Conservation (phyloP, 2,113 vertebrate genomes). For the Heptranchias perlo region DNA sequence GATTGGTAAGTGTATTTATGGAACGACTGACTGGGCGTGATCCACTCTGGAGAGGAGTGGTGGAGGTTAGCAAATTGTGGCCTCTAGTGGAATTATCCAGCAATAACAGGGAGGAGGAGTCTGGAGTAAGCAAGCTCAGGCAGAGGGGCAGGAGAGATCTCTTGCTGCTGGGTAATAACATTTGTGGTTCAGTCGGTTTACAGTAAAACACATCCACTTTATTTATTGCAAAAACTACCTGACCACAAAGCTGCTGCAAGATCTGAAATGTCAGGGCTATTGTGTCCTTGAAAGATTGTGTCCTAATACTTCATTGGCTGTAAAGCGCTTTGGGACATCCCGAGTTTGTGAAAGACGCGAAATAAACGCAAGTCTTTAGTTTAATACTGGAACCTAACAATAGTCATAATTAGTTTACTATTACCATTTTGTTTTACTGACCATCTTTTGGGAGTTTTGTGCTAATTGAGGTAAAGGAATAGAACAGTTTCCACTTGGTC, state of each 20-base stretch:
- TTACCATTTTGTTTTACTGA: neutral
- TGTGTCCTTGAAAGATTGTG: neutral
- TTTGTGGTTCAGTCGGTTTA: neutral
- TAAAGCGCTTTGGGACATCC: neutral
- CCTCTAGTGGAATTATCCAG: conserved; percentile 7
- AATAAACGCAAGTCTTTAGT: neutral
- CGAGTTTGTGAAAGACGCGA: neutral
- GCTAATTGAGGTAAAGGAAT: too few species aligned
- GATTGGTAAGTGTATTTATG: neutral
- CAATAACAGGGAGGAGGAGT: neutral
- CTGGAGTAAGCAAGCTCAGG: neutral
- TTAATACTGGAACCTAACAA: neutral
- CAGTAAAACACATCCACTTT: neutral
- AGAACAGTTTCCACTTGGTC: neutral
- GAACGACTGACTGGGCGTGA: neutral
- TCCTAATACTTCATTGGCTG: neutral
- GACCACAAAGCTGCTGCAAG: neutral
- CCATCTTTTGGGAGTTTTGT: neutral
- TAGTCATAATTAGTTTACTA: neutral
- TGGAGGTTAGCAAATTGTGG: neutral
- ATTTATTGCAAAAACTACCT: neutral
- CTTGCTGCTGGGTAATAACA: neutral
- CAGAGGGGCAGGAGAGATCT: neutral
- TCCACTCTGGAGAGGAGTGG: neutral
- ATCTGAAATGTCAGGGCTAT: neutral